Base-by-base conservation (phyloP, 2,797 vertebrate species). In the Alectoris magna region DNA sequence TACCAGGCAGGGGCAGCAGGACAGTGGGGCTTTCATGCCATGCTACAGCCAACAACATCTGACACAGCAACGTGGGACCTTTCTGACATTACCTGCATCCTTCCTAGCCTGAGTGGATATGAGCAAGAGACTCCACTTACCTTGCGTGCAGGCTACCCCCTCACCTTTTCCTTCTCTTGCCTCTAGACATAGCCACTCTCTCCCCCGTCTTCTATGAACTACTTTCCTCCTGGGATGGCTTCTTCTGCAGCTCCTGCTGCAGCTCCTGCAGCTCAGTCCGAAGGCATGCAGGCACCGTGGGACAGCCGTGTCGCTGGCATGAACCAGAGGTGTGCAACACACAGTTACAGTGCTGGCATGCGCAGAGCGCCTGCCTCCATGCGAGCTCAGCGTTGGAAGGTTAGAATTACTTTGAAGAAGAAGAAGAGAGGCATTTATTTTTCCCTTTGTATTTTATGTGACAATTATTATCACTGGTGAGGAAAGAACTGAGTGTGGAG, bases 111-210 rank as follows among this genome's bases (percentile, higher is more conserved):
- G 77, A 53, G 43, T 17, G 62, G 38, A 67, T 68, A 95, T 0
- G 11, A 94, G 94, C 80, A 95, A 94, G 89, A 93, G 69, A 90
- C 87, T 91, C 69, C 79, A 94, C 95, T 96, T 96, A 96, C 94
- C 95, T 96, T 63, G 55, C 1, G 9, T 0, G 39, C 4, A 0
- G 62, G 88, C 85, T 75, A 93, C 88, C 48, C 88, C 89, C 92
- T 96, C 91, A 93, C 93, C 94, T 94, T 95, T 86, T 92, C 91
- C 48, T 88, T 92, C 91, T 90, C 78, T 93, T 68, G 77, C 55
- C 34, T 95, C 69, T 93, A 95, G 91, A 71, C 59, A 79, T 62
- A 93, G 87, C 64, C 88, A 87, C 63, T 76, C 94, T 66, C 2
- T 41, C 74, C 94, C 90, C 71, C 14, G 23, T 87, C 91, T 93